Base-by-base conservation (phyloP, 2,113 vertebrate genomes). In the Chaetops frenatus region DNA sequence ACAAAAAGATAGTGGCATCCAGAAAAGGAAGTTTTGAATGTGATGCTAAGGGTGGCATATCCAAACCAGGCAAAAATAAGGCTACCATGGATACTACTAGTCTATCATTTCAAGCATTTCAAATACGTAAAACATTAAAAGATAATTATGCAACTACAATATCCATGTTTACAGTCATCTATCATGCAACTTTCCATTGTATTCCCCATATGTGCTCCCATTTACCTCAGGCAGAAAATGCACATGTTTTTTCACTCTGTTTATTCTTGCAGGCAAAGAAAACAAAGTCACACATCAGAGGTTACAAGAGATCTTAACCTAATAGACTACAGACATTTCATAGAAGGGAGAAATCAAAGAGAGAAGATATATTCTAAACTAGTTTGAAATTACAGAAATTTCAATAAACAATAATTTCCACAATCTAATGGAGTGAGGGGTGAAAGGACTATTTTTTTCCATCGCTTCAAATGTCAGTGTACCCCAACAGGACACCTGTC, bases 211-310 rank as follows among this genome's bases (percentile, higher is more conserved):
- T 61, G 15, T 66, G 27, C 5, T 90, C 12, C 36, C 27, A 28
- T 93, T 80, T 66, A 80, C 38, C 58, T 88, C 38, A 23, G 76
- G 42, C 16, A 67, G 48, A 61, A 93, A 81, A 58, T 58, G 28
- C 21, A 81, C 19, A 27, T 28, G 35, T 29, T 65, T 85, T 76
- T 83, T 92, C 45, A 57, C 12, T 85, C 56, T 76, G 19, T 54
- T 82, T 80, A 47, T 73, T 88, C 80, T 83, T 50, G 27, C 50
- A 86, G 24, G 29, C 38, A 84, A 86, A 83, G 79, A 54, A 54
- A 93, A 84, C 21, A 44, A 69, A 94, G 80, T 60, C 83, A 92
- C 14, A 58, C 33, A 70, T 82, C 42, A 66, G 66, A 91, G 29
- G 28, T 67, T 67, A 65, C 31, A 88, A 86, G 40, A 91, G 40